Base-by-base conservation (phyloP, 1,140 invertebrate species). In the Drosophila murphyi region DNA sequence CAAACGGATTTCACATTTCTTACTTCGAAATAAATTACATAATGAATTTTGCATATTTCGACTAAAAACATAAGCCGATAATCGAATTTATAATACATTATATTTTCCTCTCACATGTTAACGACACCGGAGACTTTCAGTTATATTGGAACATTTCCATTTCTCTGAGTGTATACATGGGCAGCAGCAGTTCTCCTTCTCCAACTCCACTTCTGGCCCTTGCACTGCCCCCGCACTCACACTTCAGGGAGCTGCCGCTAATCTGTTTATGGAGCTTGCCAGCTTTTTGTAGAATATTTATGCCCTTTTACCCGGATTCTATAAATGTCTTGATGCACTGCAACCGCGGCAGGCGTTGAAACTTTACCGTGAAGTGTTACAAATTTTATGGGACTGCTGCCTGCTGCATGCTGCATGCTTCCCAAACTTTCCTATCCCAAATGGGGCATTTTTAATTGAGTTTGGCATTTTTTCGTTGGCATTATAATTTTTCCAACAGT, bases 231-330 rank as follows among this genome's bases (percentile, higher is more conserved):
- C 61, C 37, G 20, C 8, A 31, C 1, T 28, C 39, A 50, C 43
- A 28, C 47, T 41, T 55, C 32, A 8, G 69, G 45, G 39, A 20
- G 50, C 56, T 65, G 69, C 83, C 64, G 68, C 79, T 87, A 87
- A 87, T 88, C 80, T 87, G 83, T 87, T 87, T 88, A 88, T 87
- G 83, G 82, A 80, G 52, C 61, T 51, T 39, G 67, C 51, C 52
- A 51, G 51, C 64, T 74, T 74, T 74, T 62, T 57, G 41, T 62
- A 41, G 47, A 60, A 63, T 70, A 71, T 71, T 71, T 71, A 78
- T 78, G 76, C 37, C 56, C 67, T 34, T 54, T 50, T 64, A 64
- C 51, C 57, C 64, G 64, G 75, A 69, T 87, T 87, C 83, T 87
- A 87, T 83, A 83, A 89, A 87, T 87, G 88, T 71, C 59, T 71